A percentile compares a stretch with the other conserved stretches of the same genome.
Evolutionary conservation across 2,888 invertebrate genomes (phyloP).

Genomic region (Nephrotoma guestfalica): DNA sequence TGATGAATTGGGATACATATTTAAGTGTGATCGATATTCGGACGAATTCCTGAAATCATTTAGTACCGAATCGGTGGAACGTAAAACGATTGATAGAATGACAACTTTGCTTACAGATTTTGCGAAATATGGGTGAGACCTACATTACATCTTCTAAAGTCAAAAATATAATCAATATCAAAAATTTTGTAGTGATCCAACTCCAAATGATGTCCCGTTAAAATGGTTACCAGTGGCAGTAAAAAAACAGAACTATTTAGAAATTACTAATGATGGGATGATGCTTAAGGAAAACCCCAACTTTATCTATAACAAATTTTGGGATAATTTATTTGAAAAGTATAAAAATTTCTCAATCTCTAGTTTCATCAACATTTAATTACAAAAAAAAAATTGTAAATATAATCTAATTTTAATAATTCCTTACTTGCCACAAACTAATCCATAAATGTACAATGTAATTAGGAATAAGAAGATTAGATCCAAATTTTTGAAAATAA

Average conservation of each 20-base stretch:
- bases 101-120: slow-evolving; percentile 5
- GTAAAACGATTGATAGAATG: slow-evolving; percentile 1
- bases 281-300: neutral
- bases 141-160: neutral
- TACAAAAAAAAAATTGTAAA: no score
- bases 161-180: neutral
- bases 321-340: neutral
- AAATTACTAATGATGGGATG: neutral
- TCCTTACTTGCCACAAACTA: no score
- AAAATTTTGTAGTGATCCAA: neutral
- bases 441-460: no score
- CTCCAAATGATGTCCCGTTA: neutral
- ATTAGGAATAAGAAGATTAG: no score
- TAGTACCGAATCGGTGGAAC: neutral
- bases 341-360: neutral
- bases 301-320: neutral
- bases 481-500: no score
- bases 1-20: slow-evolving; percentile 6
- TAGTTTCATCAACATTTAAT: no score
- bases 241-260: neutral
- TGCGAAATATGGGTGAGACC: slow-evolving; percentile 4
- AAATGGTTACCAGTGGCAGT: neutral
- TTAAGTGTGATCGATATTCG: neutral
- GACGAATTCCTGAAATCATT: neutral
- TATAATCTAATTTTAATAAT: no score